Base-by-base conservation (phyloP, 2,888 invertebrate genomes). In the Bombylius major region DNA sequence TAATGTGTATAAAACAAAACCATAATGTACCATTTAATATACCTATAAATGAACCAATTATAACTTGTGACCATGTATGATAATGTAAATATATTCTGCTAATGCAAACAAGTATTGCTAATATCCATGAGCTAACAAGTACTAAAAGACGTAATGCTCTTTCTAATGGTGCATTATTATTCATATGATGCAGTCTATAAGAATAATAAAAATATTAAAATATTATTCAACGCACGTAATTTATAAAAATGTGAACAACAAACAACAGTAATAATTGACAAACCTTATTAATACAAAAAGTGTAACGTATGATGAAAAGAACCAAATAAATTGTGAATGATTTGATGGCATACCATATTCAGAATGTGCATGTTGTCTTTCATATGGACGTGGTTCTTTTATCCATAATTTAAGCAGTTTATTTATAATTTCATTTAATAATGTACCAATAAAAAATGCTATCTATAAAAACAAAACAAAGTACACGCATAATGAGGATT, bases 311-410 rank as follows among this genome's bases (percentile, higher is more conserved):
- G 83, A 80, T 62, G 89, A 82, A 75, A 92, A 91, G 75, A 93
- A 94, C 88, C 90, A 91, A 77, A 89, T 85, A 71, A 90, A 89
- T 75, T 93, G 93, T 65, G 92, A 81, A 78, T 94, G 94, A 60
- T 88, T 86, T 42, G 92, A 93, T 55, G 93, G 94, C 93, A 93
- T 93, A 64, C 88, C 89, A 78, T 86, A 89, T 74, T 89, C 87
- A 65, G 82, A 82, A 65, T 84, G 84, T 55, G 84, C 71, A 66
- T 80, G 77, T 59, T 82, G 80, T 67, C 87, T 57, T 60, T 77
- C 76, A 64, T 86, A 69, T 53, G 94, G 94, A 67, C 93, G 79
- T 51, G 83, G 79, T 76, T 93, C 89, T 71, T 85, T 82, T 65
- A 93, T 86, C 56, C 82, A 78, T 69, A 89, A 84, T 73, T 94